Evolutionary conservation across 2,888 invertebrate genomes (phyloP), one percentile per base, ranked within the genome.

Genomic region (Acrobasis suavella): DNA sequence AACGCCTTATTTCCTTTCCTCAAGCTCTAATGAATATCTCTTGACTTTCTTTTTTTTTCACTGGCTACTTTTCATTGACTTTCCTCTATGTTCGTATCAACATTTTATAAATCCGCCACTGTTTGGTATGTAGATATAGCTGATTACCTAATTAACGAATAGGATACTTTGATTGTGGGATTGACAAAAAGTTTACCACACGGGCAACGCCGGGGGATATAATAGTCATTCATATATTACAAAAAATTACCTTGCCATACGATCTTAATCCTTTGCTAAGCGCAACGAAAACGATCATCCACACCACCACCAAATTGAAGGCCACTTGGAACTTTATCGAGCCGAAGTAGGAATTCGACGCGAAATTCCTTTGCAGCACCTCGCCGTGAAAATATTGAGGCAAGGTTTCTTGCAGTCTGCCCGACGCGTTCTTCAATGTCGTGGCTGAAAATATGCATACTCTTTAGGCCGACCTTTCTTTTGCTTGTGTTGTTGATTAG

Each of bases 281-380:
- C 54, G 96, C 95, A 22, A 98, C 95, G 79, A 98, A 98, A 8
- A 97, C 96, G 58, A 97, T 95, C 94, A 97, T 95, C 98, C 98
- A 98, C 22, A 97, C 95, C 6, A 98, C 96, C 0, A 97, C 97
- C 82, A 98, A 91, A 85, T 97, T 97, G 87, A 98, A 97, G 2
- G 97, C 97, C 68, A 97, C 95, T 93, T 98, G 97, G 86, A 97
- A 97, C 85, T 96, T 96, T 64, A 96, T 94, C 9, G 93, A 94
- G 37, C 95, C 95, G 62, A 94, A 94, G 65, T 77, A 85, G 58
- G 75, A 88, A 75, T 74, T 80, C 56, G 80, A 78, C 50, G 71
- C 90, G 67, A 74, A 78, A 71, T 78, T 93, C 65, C 85, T 81
- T 70, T 96, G 96, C 61, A 97, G 87, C n/a, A 97, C 97, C 58